Conservation (phyloP, 2,888 invertebrate species). For the Chymomyza caudatula region DNA sequence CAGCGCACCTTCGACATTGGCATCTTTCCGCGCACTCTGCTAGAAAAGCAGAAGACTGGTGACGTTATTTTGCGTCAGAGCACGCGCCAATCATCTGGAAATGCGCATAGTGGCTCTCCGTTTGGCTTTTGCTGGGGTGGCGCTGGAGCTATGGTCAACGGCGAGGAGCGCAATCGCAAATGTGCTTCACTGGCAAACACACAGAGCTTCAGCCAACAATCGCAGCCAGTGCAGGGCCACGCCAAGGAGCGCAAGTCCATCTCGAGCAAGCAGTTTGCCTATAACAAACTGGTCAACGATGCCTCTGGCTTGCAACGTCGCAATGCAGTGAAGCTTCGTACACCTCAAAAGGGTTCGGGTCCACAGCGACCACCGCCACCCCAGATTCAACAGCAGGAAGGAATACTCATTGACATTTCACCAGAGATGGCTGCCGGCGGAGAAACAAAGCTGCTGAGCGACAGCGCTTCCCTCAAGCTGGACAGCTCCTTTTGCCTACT, state of each 20-base stretch:
- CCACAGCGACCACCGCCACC: constrained; percentile 75
- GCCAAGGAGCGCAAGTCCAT: constrained; percentile 76
- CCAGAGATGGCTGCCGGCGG: constrained; percentile 77
- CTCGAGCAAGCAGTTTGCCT: constrained; percentile 86
- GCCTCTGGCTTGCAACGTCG: constrained; percentile 55
- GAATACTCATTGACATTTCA: constrained; percentile 86
- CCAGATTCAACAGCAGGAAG: constrained; percentile 79
- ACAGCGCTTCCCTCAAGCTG: constrained; percentile 67
- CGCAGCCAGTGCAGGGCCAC: constrained; percentile 34
- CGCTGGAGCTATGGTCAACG: constrained; percentile 83
- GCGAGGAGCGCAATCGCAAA: constrained; percentile 78
- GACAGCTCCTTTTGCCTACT: constrained; percentile 80
- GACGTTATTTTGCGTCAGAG: constrained; percentile 91
- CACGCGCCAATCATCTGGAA: constrained; percentile 85
- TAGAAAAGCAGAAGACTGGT: constrained; percentile 83
- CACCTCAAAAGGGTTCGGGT: constrained; percentile 71
- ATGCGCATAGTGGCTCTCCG: constrained; percentile 82
- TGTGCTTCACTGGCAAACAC: constrained; percentile 68
- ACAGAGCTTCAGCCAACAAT: constrained; percentile 13
- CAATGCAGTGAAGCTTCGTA: constrained; percentile 52
- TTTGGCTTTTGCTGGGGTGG: constrained; percentile 91
- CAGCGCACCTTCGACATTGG: constrained; percentile 93
- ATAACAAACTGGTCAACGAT: constrained; percentile 90
- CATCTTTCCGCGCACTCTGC: constrained; percentile 85
- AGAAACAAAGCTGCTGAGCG: constrained; percentile 39